Evolutionary conservation across 1,140 invertebrate genomes (phyloP), one percentile per base, ranked within the genome.

Genomic region (Cylas formicarius): DNA sequence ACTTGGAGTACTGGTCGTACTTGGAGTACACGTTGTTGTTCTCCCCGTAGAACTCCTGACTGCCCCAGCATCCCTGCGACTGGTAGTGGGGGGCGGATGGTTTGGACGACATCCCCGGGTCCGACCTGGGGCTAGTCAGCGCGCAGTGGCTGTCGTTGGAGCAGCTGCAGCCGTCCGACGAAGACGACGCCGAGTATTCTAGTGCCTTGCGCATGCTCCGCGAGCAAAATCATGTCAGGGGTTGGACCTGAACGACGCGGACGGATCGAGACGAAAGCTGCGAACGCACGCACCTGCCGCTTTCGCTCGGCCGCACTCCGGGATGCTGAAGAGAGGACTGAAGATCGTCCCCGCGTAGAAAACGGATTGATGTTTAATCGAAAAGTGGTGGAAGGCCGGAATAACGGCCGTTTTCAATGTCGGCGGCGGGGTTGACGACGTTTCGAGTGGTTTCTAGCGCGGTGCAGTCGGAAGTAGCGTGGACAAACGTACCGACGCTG

Each of bases 21-120:
- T 57, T 55, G 38, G 51, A 52, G 46, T 65, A 63, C 11, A 63
- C 38, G 44, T 65, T 63, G 52, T 63, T 64, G 48, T 63, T 65
- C 36, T 63, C 58, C 0, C 57, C 55, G 48, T 63, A 65, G 40
- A 59, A 55, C 18, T 53, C 46, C 21, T 55, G 48, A 48, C 36
- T 44, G n/a, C 34, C 38, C 40, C 57, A 50, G 35, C 27, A 46
- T 9, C 48, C 31, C 21, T 36, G 47, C 14, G 40, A 24, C 14
- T 31, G 41, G 47, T 59, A 61, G 28, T 60, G 61, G 8, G 60
- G 57, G 10, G 55, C 58, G 56, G 61, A 63, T 6, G 55, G 57
- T 28, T 65, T 60, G 7, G 60, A 62, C 3, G 60, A 62, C 55
- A 61, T 62, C 9, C 62, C 61, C 10, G 59, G 55, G 37, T 62